Evolutionary conservation across 2,888 invertebrate species (phyloP), one percentile per base, ranked within the genome.

Genomic region (Hydroisotoma schaefferi): DNA sequence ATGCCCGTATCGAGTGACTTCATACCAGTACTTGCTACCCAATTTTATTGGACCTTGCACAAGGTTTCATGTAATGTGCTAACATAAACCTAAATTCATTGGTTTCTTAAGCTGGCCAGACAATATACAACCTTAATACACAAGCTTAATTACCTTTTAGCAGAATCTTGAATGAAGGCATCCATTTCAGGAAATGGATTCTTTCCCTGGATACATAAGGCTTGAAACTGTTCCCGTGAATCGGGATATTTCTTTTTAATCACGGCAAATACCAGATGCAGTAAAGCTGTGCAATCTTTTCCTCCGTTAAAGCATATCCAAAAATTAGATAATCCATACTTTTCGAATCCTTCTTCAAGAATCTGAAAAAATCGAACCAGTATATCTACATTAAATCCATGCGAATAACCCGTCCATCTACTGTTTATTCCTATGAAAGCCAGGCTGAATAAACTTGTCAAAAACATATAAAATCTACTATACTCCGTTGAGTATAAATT

Each of bases 281-380:
- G 79, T 15, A 98, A 81, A 0, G 88, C 92, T 0, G 97, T 97
- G 76, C 98, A 98, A 79, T 99, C 99, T 80, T 99, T 99, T 1
- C 99, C 99, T 2, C 99, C 99, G 76, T 99, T 99, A 78, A 98
- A 99, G 26, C 94, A 89, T 28, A 99, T 76, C 74, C 93, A 92
- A 18, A 94, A 80, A 77, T 92, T 87, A 56, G 87, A 82, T 22
- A 85, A 76, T n/a, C 83, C 80, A 76, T 84, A 91, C 52, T 80
- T 75, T 47, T 79, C 76, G 71, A 86, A 23, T 63, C 85, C 84
- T 74, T 83, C 76, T 74, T 80, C 78, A 55, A 87, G 79, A 61
- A 83, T 77, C 85, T 88, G 76, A 38, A 79, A 40, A 8, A 8
- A 18, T 10, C 40, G 20, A 40, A 40, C 5, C 4, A 15, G 5